Evolutionary conservation across 2,888 invertebrate species (phyloP), one percentile per base, ranked within the genome.

Genomic region (Busseola fusca): DNA sequence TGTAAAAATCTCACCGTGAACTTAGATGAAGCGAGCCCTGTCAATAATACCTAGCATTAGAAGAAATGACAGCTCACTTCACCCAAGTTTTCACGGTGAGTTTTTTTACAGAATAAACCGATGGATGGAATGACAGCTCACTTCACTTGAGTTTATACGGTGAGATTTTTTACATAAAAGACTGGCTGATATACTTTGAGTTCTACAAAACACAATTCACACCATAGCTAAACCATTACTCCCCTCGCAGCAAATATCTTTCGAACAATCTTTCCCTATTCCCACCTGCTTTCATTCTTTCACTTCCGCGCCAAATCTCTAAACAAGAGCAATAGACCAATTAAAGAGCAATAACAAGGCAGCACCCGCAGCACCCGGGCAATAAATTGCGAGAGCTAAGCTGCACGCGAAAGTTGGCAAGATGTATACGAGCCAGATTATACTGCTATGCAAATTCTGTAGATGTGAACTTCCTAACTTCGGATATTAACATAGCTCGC

Each of bases 401-500:
- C 73, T 76, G 74, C 69, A 66, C 74, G 72, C 60, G 71, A 78
- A 85, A 81, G 65, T 84, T 84, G 67, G 69, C 69, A 77, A 73
- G 72, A 78, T 42, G 75, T 76, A 73, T 78, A 81, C 74, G 76
- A 75, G 73, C 68, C 72, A 81, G 75, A 84, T 84, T 84, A 83
- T 84, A 85, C 72, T 48, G 74, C 71, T 84, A 86, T 86, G 87
- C 82, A 82, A 87, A 85, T 86, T 63, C 76, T 71, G 72, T 68
- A 77, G 86, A 85, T 80, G 79, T 81, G 72, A 85, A 87, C 80
- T 86, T 84, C 74, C 74, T 63, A 84, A 86, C 81, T 87, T 82
- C 72, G 67, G 63, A 72, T 71, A 71, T 72, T 78, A 75, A 80
- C 70, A 74, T 76, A 72, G 78, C 84, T 81, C 48, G 84, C 68